Evolutionary conservation across 2,797 vertebrate genomes (phyloP).

Genomic region (Petrocephalus sullivani): DNA sequence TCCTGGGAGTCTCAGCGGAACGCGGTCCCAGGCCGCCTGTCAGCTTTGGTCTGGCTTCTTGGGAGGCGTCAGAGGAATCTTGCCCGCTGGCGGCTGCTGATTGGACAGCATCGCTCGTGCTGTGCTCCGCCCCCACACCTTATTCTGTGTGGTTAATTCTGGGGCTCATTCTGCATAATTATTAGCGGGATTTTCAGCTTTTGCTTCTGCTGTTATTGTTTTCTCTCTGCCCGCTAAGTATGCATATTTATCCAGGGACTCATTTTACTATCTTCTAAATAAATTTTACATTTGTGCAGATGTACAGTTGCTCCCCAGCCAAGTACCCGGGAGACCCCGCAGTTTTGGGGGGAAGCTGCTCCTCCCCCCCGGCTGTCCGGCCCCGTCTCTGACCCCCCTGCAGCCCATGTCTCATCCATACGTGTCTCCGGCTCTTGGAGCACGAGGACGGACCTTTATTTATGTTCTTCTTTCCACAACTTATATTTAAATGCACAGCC

Average conservation of each 20-base stretch:
- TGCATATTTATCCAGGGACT: not conserved
- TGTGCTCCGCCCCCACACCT: not conserved
- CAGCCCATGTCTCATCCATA: not conserved
- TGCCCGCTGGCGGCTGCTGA: not conserved
- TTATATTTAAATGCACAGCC: conserved; percentile 77
- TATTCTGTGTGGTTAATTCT: too few species aligned
- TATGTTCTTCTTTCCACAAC: conserved; percentile 56
- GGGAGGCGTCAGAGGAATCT: not conserved
- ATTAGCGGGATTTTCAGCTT: not conserved
- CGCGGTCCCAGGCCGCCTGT: not conserved
- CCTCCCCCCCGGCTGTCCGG: not conserved
- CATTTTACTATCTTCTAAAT: not conserved
- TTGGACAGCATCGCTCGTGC: not conserved
- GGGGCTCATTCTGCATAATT: not conserved
- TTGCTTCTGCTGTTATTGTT: not conserved
- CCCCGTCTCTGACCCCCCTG: not conserved
- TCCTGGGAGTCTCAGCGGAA: conserved; percentile 15
- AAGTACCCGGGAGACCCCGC: not conserved
- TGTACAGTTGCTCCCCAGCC: not conserved
- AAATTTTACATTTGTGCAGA: not conserved
- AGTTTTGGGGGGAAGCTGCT: not conserved
- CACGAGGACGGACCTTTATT: conserved; percentile 54
- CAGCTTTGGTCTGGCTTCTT: not conserved
- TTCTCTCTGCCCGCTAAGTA: not conserved
- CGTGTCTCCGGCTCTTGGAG: not conserved